phyloP scores from a whole-genome alignment of 1,140 invertebrate genomes.

The Drosophila pruinosa region DNA sequence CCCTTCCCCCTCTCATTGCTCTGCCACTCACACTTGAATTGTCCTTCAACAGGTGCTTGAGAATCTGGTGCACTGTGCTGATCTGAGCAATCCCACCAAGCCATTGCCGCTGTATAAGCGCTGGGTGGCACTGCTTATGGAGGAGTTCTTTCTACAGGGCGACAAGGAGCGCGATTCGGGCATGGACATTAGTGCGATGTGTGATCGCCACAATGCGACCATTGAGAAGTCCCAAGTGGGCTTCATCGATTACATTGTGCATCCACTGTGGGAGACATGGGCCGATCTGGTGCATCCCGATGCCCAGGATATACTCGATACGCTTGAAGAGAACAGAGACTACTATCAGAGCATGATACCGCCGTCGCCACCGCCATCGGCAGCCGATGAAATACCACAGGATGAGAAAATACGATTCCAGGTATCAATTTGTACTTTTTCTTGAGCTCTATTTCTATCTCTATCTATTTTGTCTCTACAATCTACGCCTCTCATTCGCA shows the following conservation, averaged over 20 bases:
- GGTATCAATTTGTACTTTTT: slow-evolving; percentile 76
- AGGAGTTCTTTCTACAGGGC: slow-evolving; percentile 98
- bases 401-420: slow-evolving; percentile 88
- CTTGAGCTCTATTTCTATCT: not conserved
- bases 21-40: not conserved
- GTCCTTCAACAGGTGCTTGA: slow-evolving; percentile 91
- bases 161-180: slow-evolving; percentile 95
- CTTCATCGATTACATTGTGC: slow-evolving; percentile 99
- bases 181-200: slow-evolving; percentile 99
- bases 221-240: slow-evolving; percentile 99
- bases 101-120: slow-evolving; percentile 95
- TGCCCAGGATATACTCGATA: slow-evolving; percentile 98
- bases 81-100: slow-evolving; percentile 99
- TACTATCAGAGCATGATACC: slow-evolving; percentile 97
- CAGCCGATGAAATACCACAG: slow-evolving; percentile 82
- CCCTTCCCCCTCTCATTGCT: not conserved
- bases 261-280: slow-evolving; percentile 99
- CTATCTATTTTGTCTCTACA: not conserved
- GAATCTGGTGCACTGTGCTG: slow-evolving; percentile 99
- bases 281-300: slow-evolving; percentile 99
- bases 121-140: slow-evolving; percentile 97
- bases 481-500: slow-evolving; percentile 27
- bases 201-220: slow-evolving; percentile 96
- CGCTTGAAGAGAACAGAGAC: slow-evolving; percentile 98
- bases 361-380: slow-evolving; percentile 89